A percentile compares a stretch with the other conserved stretches of the same genome.
Evolutionary conservation across 2,888 invertebrate species (phyloP).

Genomic region (Eulithis testata): DNA sequence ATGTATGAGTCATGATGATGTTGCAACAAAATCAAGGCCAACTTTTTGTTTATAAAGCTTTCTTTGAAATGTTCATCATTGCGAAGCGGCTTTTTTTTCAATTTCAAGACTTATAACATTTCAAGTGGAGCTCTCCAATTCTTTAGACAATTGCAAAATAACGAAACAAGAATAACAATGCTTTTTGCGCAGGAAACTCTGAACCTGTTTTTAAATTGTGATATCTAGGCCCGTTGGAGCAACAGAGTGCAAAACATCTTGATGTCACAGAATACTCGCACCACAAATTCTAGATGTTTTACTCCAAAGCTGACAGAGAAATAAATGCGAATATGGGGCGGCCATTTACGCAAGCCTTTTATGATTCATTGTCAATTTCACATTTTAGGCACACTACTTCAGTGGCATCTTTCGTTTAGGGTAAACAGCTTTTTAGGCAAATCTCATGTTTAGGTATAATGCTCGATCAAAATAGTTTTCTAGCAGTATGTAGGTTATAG

Average conservation of each 20-base stretch:
- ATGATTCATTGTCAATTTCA: too few relatives aligned
- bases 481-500: too few relatives aligned
- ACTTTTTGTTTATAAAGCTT: neutral
- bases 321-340: neutral
- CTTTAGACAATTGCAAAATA: conserved; percentile 9
- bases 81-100: neutral
- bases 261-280: neutral
- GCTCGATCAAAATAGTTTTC: too few relatives aligned
- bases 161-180: conserved; percentile 2
- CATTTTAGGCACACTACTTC: too few relatives aligned
- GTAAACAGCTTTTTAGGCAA: too few relatives aligned
- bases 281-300: conserved; percentile 2
- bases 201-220: conserved; percentile 13
- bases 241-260: conserved; percentile 8
- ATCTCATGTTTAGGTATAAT: too few relatives aligned
- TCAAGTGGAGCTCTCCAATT: conserved; percentile 4
- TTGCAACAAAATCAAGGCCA: neutral
- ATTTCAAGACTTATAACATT: neutral
- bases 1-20: too few relatives aligned
- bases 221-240: neutral
- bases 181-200: neutral
- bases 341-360: neutral
- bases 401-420: too few relatives aligned
- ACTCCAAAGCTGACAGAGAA: neutral
- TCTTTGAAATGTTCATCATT: neutral